phyloP scores from a whole-genome alignment of 2,113 vertebrate genomes.

The Physeter macrocephalus region DNA sequence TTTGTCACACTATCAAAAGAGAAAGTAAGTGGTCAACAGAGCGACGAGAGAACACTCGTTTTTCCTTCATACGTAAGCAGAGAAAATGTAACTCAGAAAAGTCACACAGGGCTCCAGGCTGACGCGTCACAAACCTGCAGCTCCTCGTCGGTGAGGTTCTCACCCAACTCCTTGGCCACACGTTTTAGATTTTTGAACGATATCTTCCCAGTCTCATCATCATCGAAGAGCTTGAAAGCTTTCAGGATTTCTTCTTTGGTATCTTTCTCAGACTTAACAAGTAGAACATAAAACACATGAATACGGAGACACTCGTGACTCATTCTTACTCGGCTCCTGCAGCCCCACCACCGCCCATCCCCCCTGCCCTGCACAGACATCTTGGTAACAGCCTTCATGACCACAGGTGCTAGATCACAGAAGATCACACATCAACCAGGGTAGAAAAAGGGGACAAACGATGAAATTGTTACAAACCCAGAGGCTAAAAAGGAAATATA shows the following conservation, averaged over 20 bases:
- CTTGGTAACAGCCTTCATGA: neutral
- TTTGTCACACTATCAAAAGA: neutral
- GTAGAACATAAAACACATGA: neutral
- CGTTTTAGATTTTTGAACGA: constrained; percentile 94
- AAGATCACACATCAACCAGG: neutral
- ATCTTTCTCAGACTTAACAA: constrained; percentile 89
- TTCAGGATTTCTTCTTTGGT: constrained; percentile 97
- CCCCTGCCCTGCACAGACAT: neutral
- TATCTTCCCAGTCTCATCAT: constrained; percentile 95
- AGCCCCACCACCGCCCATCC: neutral
- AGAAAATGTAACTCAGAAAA: neutral
- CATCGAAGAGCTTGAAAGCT: constrained; percentile 95
- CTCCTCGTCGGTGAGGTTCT: constrained; percentile 94
- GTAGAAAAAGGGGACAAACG: neutral
- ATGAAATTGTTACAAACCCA: neutral
- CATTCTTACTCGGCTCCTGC: neutral
- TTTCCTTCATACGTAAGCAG: neutral
- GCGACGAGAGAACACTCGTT: neutral
- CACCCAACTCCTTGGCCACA: constrained; percentile 93
- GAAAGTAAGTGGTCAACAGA: neutral
- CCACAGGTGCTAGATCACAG: neutral
- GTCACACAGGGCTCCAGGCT: neutral
- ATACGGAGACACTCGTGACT: neutral
- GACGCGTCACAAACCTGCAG: constrained; percentile 83
- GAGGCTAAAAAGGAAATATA: neutral